Conservation (phyloP, 2,888 invertebrate species). For the Phyllotreta cruciferae region DNA sequence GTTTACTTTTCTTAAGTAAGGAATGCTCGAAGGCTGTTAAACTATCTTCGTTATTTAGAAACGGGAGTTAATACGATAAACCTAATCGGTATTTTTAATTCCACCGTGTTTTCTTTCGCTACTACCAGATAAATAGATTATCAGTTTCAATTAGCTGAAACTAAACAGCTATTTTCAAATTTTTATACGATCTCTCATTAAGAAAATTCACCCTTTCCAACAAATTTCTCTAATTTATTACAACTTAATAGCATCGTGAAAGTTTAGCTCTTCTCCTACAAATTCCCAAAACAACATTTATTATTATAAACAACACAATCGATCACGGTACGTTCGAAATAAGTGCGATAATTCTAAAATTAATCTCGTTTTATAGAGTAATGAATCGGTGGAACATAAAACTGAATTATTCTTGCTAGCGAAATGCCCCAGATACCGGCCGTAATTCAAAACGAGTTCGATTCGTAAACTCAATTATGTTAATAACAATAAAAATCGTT, state of each 20-base stretch:
- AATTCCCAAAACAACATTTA: constrained; percentile 1
- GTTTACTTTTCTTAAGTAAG: constrained; percentile 24
- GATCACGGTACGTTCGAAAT: not conserved
- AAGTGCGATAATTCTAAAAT: constrained; percentile 5
- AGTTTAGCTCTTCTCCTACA: not conserved
- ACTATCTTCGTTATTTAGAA: constrained; percentile 21
- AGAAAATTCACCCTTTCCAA: no score
- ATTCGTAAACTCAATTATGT: constrained; percentile 10
- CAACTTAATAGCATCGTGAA: not conserved
- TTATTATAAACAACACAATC: constrained; percentile 2
- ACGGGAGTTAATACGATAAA: constrained; percentile 10
- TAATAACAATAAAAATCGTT: constrained; percentile 4
- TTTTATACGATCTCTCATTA: no score
- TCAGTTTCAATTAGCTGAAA: no score
- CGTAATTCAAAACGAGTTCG: constrained; percentile 8
- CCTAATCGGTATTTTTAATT: no score
- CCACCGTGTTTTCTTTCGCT: no score
- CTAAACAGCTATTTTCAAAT: no score
- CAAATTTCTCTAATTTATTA: no score
- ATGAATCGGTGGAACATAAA: constrained; percentile 6
- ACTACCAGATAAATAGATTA: no score
- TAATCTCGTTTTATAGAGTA: constrained; percentile 14
- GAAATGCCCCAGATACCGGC: constrained; percentile 14
- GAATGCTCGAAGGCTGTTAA: constrained; percentile 19
- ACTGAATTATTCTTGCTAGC: constrained; percentile 5